Base-by-base conservation (phyloP, 2,113 vertebrate genomes). In the Epinephelus moara region DNA sequence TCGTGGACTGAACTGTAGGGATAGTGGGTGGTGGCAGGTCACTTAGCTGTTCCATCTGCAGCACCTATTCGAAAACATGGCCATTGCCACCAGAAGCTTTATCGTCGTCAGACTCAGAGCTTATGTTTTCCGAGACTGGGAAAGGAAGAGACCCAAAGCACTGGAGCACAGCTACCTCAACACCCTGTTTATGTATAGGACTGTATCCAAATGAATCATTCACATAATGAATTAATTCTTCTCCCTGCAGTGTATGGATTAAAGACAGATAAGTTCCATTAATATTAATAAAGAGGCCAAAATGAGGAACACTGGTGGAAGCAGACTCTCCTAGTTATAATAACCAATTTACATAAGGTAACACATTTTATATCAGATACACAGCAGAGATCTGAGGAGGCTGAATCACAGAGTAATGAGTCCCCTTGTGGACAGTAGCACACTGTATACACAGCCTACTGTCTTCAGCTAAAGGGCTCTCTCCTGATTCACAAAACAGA, bases 391-490 rank as follows among this genome's bases (percentile, higher is more conserved):
- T 71, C 73, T 81, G 69, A 70, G n/a, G 67, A 70, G 68, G 56
- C 64, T 40, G 19, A 73, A 82, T 89, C 67, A 45, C 5, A 70
- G n/a, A 57, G 64, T 83, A 90, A 86, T 87, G 84, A 88, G 81
- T 74, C 81, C 75, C 81, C 73, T 74, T 85, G 83, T 83, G 85
- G 68, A 85, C 80, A 55, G 74, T 37, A 49, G 57, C 60, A 63
- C 59, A 64, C 19, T 62, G 33, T 13, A 60, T 21, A 25, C 9
- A 21, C 53, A 19, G 56, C 45, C 8, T 47, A 15, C 45, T 64
- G 33, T 70, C 78, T 84, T 63, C 2, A 18, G 50, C 56, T 60
- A 15, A 33, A 78, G 17, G 21, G 1, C 42, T 42, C 47, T 75
- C 30, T 62, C 21, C 63, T 70, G 66, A 76, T 60, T 79, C 57